Base-by-base conservation (phyloP, 2,888 invertebrate species). In the Petrophora chlorosata region DNA sequence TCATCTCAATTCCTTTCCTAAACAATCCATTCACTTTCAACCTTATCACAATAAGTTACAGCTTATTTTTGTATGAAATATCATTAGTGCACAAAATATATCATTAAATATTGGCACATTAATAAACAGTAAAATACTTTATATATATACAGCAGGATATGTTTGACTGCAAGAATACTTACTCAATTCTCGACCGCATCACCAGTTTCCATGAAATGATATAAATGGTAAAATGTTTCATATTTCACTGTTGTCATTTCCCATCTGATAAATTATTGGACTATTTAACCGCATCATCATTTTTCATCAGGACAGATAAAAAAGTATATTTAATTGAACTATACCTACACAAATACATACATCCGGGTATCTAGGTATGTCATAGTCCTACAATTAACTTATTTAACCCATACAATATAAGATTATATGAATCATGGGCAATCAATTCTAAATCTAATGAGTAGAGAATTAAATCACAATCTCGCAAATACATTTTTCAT, bases 371-470 rank as follows among this genome's bases (percentile, higher is more conserved):
- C 14, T 5, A 22, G 12, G 2, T 5, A 38, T 30, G 25, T 32
- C 30, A 38, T 13, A 32, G 13, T 14, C 2, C 8, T 32, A 32
- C 17, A 38, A 44, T 36, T n/a, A 30, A 16, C 35, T 22, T 19
- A n/a, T 3, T 12, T 26, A n/a, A n/a, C n/a, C n/a, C n/a, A 13
- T 3, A 29, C 1, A 14, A 2, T 8, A 14, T 7, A 7, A 29
- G 0, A 29, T 7, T n/a, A n/a, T n/a, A 47, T 53, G 59, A 55
- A 28, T 59, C 53, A 57, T 9, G 16, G 23, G 5, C 29, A 43
- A 47, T 40, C 36, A 36, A 49, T 34, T 43, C 34, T 22, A n/a
- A 48, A 35, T 43, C 42, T 17, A 47, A 41, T 36, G 2, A 45
- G 15, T 19, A 36, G 5, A 22, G 2, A 17, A 9, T 16, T 17